phyloP scores from a whole-genome alignment of 2,888 invertebrate species.

The Drosophila birchii region DNA sequence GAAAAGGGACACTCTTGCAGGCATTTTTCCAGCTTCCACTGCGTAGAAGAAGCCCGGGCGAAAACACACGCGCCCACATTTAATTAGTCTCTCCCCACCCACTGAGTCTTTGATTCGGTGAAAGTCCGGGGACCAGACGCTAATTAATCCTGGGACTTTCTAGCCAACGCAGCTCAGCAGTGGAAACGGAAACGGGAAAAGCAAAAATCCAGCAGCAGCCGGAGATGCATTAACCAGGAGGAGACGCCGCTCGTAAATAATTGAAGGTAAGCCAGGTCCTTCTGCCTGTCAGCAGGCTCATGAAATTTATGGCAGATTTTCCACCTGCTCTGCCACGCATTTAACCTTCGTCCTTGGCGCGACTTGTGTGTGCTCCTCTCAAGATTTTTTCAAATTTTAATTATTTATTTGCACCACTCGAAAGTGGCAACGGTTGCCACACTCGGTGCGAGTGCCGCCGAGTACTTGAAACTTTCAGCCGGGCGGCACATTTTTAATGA shows the following conservation, averaged over 20 bases:
- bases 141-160: constrained; percentile 52
- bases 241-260: constrained; percentile 70
- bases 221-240: constrained; percentile 44
- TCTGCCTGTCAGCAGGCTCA: constrained; percentile 52
- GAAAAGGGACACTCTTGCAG: constrained; percentile 50
- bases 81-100: constrained; percentile 19
- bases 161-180: constrained; percentile 17
- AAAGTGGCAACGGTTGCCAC: constrained; percentile 27
- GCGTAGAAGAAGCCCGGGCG: constrained; percentile 57
- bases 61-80: constrained; percentile 19
- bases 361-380: constrained; percentile 19
- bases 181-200: constrained; percentile 2
- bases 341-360: constrained; percentile 25
- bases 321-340: constrained; percentile 24
- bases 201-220: constrained; percentile 14
- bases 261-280: constrained; percentile 69
- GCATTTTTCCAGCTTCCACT: constrained; percentile 49
- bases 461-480: constrained; percentile 61
- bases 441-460: constrained; percentile 26
- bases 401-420: constrained; percentile 33
- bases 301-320: constrained; percentile 56
- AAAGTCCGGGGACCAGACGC: constrained; percentile 31
- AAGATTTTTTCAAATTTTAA: constrained; percentile 31
- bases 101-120: constrained; percentile 41
- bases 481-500: constrained; percentile 71